These are phyloP conservation scores for Machimus atricapillus DNA, from an alignment of 2,888 invertebrate genomes.

Conservation along the genomic window DNA sequence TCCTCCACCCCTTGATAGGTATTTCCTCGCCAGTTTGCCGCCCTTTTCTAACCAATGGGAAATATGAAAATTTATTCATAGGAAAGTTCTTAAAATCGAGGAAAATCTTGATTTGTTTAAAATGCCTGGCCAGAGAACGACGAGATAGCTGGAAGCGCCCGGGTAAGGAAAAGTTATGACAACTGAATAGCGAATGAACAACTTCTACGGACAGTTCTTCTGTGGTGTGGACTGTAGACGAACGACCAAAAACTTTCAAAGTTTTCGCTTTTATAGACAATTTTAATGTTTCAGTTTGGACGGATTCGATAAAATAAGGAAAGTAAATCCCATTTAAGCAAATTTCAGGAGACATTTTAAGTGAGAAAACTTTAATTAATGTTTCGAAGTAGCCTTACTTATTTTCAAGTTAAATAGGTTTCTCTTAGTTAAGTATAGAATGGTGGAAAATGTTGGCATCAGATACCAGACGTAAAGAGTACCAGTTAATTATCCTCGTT, in stretches of 20 bases:
- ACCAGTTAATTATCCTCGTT: neutral
- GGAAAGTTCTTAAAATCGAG: slow-evolving; percentile 8
- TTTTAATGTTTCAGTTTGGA: neutral
- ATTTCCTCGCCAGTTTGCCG: neutral
- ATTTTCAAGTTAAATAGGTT: neutral
- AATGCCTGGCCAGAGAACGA: neutral
- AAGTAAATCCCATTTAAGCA: neutral
- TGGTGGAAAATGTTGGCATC: neutral
- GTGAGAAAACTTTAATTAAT: neutral
- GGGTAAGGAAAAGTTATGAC: slow-evolving; percentile 14
- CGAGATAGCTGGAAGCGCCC: neutral
- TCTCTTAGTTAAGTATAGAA: neutral
- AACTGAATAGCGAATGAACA: slow-evolving; percentile 9
- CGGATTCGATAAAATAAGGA: neutral
- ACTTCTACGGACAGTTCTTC: neutral
- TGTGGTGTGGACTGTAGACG: neutral
- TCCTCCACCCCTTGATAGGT: neutral
- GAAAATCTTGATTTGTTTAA: slow-evolving; percentile 23
- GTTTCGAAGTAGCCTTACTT: neutral
- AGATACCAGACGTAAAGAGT: neutral
- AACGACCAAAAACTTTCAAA: neutral
- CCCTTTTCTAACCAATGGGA: neutral
- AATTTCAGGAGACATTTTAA: neutral
- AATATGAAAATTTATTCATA: slow-evolving; percentile 30
- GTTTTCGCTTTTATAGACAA: neutral